Conservation (phyloP, 2,797 vertebrate species). For the Anisognathus igniventris region DNA sequence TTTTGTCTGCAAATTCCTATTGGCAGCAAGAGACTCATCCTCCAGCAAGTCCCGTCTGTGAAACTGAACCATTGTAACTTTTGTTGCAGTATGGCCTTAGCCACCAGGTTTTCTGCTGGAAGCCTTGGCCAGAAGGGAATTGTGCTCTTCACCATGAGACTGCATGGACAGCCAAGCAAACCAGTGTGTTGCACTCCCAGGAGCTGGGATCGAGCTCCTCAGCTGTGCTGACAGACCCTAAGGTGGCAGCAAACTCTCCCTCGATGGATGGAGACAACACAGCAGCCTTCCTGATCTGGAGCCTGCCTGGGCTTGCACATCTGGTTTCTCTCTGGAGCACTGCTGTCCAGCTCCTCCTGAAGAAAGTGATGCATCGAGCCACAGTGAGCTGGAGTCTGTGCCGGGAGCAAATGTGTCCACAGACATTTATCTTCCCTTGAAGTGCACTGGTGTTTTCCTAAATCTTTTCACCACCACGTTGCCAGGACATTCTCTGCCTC, state of each 20-base stretch:
- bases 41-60: neutral
- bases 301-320: constrained; percentile 22
- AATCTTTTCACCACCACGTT: neutral
- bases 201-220: neutral
- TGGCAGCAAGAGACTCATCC: neutral
- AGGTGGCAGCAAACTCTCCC: constrained; percentile 60
- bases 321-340: constrained; percentile 28
- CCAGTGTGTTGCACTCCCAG: neutral
- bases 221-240: constrained; percentile 46
- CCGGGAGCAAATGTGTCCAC: neutral
- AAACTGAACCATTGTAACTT: neutral
- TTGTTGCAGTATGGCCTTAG: neutral
- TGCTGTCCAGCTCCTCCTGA: constrained; percentile 49
- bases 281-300: constrained; percentile 7
- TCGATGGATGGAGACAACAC: neutral
- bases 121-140: neutral
- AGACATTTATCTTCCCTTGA: constrained; percentile 16
- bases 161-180: neutral
- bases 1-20: neutral
- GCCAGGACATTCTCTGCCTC: neutral
- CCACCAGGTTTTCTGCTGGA: neutral
- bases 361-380: neutral
- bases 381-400: neutral
- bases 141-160: neutral
- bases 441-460: neutral